Evolutionary conservation across 2,113 vertebrate species (phyloP), one percentile per base, ranked within the genome.

Genomic region (Pteruthius melanotis): DNA sequence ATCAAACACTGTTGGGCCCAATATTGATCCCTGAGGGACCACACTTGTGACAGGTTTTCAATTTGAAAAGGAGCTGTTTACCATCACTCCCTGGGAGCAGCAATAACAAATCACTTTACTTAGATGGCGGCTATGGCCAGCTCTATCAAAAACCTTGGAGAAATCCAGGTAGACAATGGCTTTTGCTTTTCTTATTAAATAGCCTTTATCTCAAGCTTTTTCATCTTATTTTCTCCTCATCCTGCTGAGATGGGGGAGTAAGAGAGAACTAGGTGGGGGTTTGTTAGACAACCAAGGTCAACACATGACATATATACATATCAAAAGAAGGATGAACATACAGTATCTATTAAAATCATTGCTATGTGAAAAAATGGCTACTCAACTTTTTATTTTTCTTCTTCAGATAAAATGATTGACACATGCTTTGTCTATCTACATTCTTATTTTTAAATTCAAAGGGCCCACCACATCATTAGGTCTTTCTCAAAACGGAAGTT

Each of bases 381-480:
- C 7, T 44, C 15, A 65, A 49, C 2, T 26, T 23, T 6, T 11
- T 15, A 18, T 33, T 69, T 19, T 60, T 65, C 14, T 21, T 78
- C 17, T 53, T 18, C 14, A 44, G 16, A 27, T 6, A 53, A 90
- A 85, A 79, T 49, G 5, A 61, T 7, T 35, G 9, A 74, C 30
- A 28, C 11, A 39, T 28, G 4, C 13, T 78, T 85, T 66, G 19
- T 63, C 39, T 54, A 50, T 26, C 3, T 53, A 19, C 44, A 45
- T 15, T 37, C 15, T 77, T 65, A 33, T 33, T 74, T 81, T 56
- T 45, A 45, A 75, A 64, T 66, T 92, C 47, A 57, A 90, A 53
- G 13, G 49, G 16, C 4, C 0, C 0, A 1, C 7, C 27, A 49
- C 37, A 59, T 88, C 11, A 56, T 54, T 47, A 44, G 5, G 35